Evolutionary conservation across 2,797 vertebrate genomes (phyloP), one percentile per base, ranked within the genome.

Genomic region (Artibeus lituratus): DNA sequence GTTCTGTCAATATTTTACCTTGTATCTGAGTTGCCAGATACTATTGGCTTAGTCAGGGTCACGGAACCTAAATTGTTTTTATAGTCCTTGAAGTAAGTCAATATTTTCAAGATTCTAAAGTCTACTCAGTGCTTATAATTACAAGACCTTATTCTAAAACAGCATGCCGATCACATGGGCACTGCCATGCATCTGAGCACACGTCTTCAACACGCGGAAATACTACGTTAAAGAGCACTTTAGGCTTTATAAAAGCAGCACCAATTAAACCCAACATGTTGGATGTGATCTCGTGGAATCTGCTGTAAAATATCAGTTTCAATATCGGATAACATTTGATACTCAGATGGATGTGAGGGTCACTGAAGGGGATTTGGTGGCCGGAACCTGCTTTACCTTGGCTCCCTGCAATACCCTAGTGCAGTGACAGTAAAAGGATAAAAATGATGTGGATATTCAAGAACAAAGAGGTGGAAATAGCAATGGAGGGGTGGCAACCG

Each of bases 31-130:
- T 81, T 49, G 37, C 82, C 35, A 39, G 91, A 62, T 69, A 26
- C 78, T 73, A 19, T 4, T 76, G 91, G 90, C 89, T 92, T 67
- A 91, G 85, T 88, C 55, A 82, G 84, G 94, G 91, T 86, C 96
- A 95, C 21, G 29, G 69, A 94, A 73, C 69, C 84, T 57, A 95
- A 97, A 96, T 21, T 93, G 85, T 91, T 96, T 95, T 83, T 47
- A 67, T 6, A 84, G 85, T 89, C 88, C 92, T 95, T 85, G 74
- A 96, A 87, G 78, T 90, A 10, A 92, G 90, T 96, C 95, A 86
- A 39, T 94, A 95, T 84, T 95, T 95, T 95, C 57, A 55, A 92
- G 85, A 88, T 91, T 78, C 86, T 86, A 65, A 92, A 86, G 89
- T 65, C 62, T 21, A 67, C 49, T 82, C 24, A 21, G 47, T n/a